Percentiles rank a stretch among this genome's conserved stretches.
phyloP scores from a whole-genome alignment of 2,888 invertebrate genomes.

The Phengaris alcon region DNA sequence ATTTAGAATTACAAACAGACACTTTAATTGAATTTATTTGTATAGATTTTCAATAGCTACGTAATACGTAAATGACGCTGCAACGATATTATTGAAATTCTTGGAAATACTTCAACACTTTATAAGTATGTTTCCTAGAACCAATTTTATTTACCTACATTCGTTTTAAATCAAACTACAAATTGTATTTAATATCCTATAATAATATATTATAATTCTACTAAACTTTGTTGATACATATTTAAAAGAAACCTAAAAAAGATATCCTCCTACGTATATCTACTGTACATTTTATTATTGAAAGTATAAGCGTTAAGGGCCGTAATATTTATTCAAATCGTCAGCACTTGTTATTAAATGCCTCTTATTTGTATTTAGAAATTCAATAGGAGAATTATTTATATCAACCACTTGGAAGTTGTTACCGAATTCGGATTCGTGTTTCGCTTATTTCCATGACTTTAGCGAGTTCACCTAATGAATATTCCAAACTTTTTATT shows the following conservation, averaged over 20 bases:
- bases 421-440: conserved; percentile 53
- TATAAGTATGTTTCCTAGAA: neutral
- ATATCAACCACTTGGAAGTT: conserved; percentile 58
- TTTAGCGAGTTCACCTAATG: conserved; percentile 57
- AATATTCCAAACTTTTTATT: conserved; percentile 62
- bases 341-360: conserved; percentile 49
- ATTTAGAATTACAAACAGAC: too few species aligned
- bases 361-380: conserved; percentile 57
- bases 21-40: too few species aligned
- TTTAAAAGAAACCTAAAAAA: too few species aligned
- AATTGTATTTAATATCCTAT: too few species aligned
- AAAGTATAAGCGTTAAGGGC: neutral
- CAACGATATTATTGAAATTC: neutral
- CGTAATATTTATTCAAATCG: conserved; percentile 42
- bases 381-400: conserved; percentile 49
- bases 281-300: neutral
- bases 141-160: neutral
- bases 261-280: too few species aligned
- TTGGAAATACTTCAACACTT: conserved; percentile 14
- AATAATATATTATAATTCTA: too few species aligned
- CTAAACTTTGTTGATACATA: too few species aligned
- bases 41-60: too few species aligned
- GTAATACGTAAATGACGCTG: neutral
- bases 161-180: neutral
- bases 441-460: conserved; percentile 55